Base-by-base conservation (phyloP, 2,113 vertebrate genomes). In the human region DNA sequence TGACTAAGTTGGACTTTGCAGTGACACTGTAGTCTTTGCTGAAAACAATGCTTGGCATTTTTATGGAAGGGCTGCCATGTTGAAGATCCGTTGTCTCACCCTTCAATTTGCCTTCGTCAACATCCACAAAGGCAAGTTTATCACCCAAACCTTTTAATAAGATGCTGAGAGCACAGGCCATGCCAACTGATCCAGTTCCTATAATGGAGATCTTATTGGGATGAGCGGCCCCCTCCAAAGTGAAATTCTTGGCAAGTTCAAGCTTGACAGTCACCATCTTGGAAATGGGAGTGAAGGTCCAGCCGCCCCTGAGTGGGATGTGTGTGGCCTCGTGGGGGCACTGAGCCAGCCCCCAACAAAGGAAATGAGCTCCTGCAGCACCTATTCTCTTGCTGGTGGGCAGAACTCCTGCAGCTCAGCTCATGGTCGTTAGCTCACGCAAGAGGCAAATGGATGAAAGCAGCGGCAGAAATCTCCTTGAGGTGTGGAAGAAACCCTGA, bases 21-120 rank as follows among this genome's bases (percentile, higher is more conserved):
- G 98, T 99, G 97, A 99, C 98, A n/a, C 98, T 98, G 98, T 99
- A 99, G 98, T 99, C 99, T 99, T 99, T 99, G 96, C 99, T 98
- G 1, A 98, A 99, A 93, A 99, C 98, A 50, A 99, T 99, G 98
- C 98, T 99, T 97, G 99, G 99, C 2, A 99, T 99, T 97, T 99
- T 99, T 57, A 99, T 98, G 98, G 99, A 99, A 93, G 99, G 98
- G 79, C 99, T 98, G 61, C 99, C 99, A 27, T 99, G 99, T 80
- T 99, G 99, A 97, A 99, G 97, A 98, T 99, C 99, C 99, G 99
- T 98, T 89, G 35, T 99, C 96, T 99, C 98, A 72, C 99, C 99
- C 98, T 99, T 99, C 97, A 99, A 90, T 96, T 99, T 99, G 92
- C 99, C 99, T 97, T 99, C 99, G 97, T 99, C 99, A 94, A 99